phyloP scores from a whole-genome alignment of 2,888 invertebrate species.

The Oasisia sp. region DNA sequence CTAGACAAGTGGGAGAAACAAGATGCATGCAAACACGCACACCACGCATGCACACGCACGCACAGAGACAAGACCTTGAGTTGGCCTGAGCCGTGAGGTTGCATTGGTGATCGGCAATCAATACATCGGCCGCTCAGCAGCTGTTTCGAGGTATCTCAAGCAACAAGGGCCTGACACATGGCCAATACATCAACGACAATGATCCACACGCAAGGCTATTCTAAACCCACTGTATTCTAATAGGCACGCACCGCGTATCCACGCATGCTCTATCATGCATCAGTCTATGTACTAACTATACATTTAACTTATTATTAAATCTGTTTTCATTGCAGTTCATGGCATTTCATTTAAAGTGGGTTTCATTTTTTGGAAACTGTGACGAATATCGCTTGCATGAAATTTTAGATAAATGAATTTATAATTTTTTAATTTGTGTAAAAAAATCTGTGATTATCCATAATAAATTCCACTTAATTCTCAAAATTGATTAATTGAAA shows the following conservation, averaged over 20 bases:
- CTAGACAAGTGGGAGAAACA: neutral
- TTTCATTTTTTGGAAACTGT: neutral
- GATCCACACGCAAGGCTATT: no score
- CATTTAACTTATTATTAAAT: neutral
- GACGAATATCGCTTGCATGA: neutral
- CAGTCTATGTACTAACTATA: neutral
- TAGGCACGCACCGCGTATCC: neutral
- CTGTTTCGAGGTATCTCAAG: neutral
- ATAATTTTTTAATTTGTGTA: no score
- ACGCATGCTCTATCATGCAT: neutral
- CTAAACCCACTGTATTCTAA: neutral
- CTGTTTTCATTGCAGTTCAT: neutral
- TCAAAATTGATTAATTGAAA: neutral
- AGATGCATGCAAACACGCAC: neutral
- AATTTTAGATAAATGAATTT: no score
- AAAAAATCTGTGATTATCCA: neutral
- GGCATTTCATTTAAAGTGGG: neutral
- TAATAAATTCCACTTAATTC: neutral
- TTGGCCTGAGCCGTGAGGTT: neutral
- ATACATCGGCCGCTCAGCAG: neutral
- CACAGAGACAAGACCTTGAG: neutral
- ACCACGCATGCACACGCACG: neutral
- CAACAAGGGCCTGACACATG: neutral
- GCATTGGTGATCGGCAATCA: neutral
- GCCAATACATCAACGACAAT: neutral